Base-by-base conservation (phyloP, 53 echinoderm and acorn worm species). In the Luidia sarsii region DNA sequence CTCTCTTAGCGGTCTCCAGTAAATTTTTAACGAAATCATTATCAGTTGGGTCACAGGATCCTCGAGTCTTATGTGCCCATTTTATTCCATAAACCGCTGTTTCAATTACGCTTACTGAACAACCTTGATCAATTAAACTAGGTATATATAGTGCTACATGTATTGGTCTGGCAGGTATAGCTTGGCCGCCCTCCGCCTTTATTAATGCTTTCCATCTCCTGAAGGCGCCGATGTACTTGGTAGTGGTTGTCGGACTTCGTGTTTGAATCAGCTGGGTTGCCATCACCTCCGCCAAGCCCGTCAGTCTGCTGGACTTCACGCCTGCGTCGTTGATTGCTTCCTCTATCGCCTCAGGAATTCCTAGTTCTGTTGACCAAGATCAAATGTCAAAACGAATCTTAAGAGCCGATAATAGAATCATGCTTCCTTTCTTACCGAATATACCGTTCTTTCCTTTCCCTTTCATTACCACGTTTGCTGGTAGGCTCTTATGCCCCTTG, bases 41-140 rank as follows among this genome's bases (percentile, higher is more conserved):
- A 14, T 50, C 52, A 22, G 81, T 81, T 18, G 64, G 52, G 35
- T 84, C 73, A 39, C 15, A 18, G 10, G 28, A 57, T 39, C 49
- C 71, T 18, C n/a, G 19, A 21, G 73, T 19, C 4, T 71, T 62
- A 32, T 72, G 84, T 16, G 84, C 73, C 63, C 74, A 64, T 62
- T 84, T 72, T 6, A 84, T 84, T 33, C 71, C 63, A 84, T 73
- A 73, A 30, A 72, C 51, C 1, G 63, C 71, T 8, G 64, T 33
- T 50, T 73, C 25, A 52, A 82, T 18, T 2, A 82, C 83, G 33
- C 68, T 57, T 33, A 49, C 2, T 54, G 82, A 82, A 3, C 55
- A 14, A 21, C 69, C 68, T 38, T 49, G 25, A 24, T 82, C 39
- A 38, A 70, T 82, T 3, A 70, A 51, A 32, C 10, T 37, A 10